A percentile compares a stretch with the other conserved stretches of the same genome.
phyloP scores from a whole-genome alignment of 1,140 invertebrate species.

The Papilio aristodemus region DNA sequence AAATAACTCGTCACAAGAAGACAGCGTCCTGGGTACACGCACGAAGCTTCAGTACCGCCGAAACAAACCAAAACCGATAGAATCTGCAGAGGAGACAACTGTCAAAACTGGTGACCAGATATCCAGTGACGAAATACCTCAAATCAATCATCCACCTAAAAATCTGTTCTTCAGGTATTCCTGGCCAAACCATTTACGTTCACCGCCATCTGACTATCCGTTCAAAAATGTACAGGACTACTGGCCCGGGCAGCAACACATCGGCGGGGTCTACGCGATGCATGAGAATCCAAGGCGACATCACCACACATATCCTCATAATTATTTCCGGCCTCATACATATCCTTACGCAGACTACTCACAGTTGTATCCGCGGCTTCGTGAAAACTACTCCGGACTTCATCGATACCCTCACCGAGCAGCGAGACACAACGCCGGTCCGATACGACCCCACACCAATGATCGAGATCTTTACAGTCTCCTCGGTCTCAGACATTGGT shows the following conservation, averaged over 20 bases:
- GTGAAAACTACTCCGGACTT: constrained; percentile 52
- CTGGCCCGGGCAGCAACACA: constrained; percentile 65
- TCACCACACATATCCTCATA: constrained; percentile 70
- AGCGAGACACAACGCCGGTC: constrained; percentile 51
- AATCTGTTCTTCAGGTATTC: constrained; percentile 65
- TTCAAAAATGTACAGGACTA: constrained; percentile 73
- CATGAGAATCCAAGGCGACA: constrained; percentile 69
- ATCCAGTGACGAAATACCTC: constrained; percentile 37
- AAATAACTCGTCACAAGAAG: constrained; percentile 58
- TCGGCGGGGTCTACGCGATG: constrained; percentile 63
- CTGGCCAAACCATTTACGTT: constrained; percentile 53
- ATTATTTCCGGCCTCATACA: constrained; percentile 56
- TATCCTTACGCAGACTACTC: constrained; percentile 48
- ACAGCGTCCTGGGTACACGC: constrained; percentile 67
- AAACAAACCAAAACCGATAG: constrained; percentile 56
- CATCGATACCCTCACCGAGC: constrained; percentile 58
- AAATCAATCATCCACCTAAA: constrained; percentile 44
- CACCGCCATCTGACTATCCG: constrained; percentile 65
- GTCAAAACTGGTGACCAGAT: constrained; percentile 25
- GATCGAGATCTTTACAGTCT: constrained; percentile 72
- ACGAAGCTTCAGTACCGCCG: constrained; percentile 71
- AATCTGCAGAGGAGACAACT: constrained; percentile 40
- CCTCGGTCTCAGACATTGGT: constrained; percentile 72
- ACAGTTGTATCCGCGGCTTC: constrained; percentile 40
- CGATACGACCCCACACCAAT: constrained; percentile 53